phyloP scores from a whole-genome alignment of 2,113 vertebrate genomes.

The Aptenodytes patagonicus region DNA sequence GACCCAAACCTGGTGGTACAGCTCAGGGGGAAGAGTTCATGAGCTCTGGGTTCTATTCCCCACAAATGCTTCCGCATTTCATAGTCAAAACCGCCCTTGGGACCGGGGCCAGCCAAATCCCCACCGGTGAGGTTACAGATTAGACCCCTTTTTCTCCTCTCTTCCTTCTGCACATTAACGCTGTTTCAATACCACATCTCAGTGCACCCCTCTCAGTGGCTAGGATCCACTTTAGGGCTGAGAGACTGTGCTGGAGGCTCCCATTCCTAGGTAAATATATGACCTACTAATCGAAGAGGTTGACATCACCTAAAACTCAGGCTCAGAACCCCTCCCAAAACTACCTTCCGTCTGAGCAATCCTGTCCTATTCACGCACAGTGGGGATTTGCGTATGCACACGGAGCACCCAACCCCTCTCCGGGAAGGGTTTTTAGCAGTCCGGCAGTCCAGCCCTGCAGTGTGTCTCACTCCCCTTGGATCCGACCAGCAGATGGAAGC shows the following conservation, averaged over 20 bases:
- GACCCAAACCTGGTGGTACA: not conserved
- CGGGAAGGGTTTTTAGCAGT: not conserved
- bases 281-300: accelerated
- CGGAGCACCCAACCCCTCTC: not conserved
- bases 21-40: not conserved
- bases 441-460: not conserved
- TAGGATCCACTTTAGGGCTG: not conserved
- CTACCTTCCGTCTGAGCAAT: not conserved
- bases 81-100: not conserved
- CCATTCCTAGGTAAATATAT: not conserved
- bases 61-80: not conserved
- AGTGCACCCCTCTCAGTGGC: accelerated
- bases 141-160: accelerated
- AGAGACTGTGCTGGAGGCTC: not conserved
- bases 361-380: accelerated
- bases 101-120: not conserved
- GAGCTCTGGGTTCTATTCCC: not conserved
- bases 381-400: accelerated
- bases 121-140: not conserved
- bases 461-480: accelerated
- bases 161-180: not conserved
- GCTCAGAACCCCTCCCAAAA: not conserved
- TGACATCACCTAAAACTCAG: not conserved
- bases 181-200: not conserved
- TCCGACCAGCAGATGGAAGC: constrained; percentile 3